phyloP scores from a whole-genome alignment of 2,113 vertebrate species.

The Panthera leo region DNA sequence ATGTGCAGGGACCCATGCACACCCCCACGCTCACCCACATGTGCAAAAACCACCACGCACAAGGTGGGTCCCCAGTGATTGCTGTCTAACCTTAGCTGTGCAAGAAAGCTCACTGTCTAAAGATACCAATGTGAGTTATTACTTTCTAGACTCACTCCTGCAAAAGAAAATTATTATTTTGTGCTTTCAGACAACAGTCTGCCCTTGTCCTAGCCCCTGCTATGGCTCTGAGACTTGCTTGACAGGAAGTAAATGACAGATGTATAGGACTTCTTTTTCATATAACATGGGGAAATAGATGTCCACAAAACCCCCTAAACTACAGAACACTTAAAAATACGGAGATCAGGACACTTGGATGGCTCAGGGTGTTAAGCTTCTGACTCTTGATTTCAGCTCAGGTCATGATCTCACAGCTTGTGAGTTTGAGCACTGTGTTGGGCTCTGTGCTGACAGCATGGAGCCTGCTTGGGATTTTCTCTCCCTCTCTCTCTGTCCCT shows the following conservation, averaged over 20 bases:
- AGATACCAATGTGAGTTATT: neutral
- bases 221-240: neutral
- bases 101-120: neutral
- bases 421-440: too few relatives aligned
- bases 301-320: neutral
- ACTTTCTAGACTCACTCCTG: neutral
- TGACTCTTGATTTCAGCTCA: too few relatives aligned
- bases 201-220: neutral
- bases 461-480: too few relatives aligned
- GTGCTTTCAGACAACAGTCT: neutral
- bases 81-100: neutral
- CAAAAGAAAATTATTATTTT: neutral
- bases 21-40: neutral
- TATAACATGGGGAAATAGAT: neutral
- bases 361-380: too few relatives aligned
- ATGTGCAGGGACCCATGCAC: accelerated
- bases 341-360: too few relatives aligned
- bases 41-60: neutral
- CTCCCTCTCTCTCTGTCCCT: too few relatives aligned
- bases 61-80: accelerated
- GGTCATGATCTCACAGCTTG: too few relatives aligned
- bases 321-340: neutral
- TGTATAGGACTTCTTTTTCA: neutral
- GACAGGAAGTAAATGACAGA: neutral
- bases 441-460: too few relatives aligned